Percentiles rank a stretch among this genome's conserved stretches.
Conservation (phyloP, 2,113 vertebrate species). For the Antigone vipio region DNA sequence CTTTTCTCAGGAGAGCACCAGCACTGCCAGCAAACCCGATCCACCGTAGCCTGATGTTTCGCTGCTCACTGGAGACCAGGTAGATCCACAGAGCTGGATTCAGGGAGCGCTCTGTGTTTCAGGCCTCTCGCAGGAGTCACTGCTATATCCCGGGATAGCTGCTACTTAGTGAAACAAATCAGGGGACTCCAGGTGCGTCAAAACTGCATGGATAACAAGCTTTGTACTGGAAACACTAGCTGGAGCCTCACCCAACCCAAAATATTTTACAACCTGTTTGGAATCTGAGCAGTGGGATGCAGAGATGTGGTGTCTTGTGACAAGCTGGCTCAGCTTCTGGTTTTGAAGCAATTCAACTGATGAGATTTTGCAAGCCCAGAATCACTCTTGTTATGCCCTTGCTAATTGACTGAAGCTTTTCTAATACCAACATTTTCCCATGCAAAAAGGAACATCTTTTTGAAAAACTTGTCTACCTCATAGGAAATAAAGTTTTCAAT, state of each 20-base stretch:
- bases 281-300: background rate
- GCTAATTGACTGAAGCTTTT: background rate
- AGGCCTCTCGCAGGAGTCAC: background rate
- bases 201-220: background rate
- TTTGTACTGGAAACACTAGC: background rate
- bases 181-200: background rate
- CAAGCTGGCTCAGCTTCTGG: constrained; percentile 8
- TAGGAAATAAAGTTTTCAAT: background rate
- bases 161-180: background rate
- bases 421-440: background rate
- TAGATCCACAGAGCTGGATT: background rate
- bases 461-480: background rate
- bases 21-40: background rate
- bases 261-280: background rate
- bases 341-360: background rate
- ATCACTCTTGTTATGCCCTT: background rate
- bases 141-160: background rate
- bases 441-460: background rate
- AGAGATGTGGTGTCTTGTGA: background rate
- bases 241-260: background rate
- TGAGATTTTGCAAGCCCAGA: background rate
- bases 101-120: background rate
- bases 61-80: background rate
- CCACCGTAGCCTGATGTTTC: background rate
- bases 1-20: background rate